A percentile compares a stretch with the other conserved stretches of the same genome.
Evolutionary conservation across 2,113 vertebrate species (phyloP).

Genomic region (Marmota monax): DNA sequence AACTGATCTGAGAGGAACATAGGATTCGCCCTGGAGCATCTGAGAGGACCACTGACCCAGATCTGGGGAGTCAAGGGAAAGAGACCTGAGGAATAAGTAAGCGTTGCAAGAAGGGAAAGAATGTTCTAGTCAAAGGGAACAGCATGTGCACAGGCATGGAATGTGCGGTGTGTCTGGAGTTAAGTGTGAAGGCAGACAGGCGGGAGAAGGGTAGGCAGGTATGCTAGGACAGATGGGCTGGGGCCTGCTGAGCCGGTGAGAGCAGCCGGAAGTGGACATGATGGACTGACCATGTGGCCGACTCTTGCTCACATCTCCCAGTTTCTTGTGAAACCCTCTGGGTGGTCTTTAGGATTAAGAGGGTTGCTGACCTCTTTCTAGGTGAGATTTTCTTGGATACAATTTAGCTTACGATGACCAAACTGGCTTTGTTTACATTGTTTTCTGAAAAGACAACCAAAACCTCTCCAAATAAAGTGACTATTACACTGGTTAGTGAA

Average conservation of each 20-base stretch:
- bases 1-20: neutral
- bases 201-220: neutral
- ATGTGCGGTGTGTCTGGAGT: neutral
- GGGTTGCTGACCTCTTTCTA: conserved; percentile 37
- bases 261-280: neutral
- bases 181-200: neutral
- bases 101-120: neutral
- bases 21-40: neutral
- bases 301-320: neutral
- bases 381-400: conserved; percentile 63
- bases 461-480: conserved; percentile 31
- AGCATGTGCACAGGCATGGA: neutral
- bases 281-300: neutral
- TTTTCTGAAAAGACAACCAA: conserved; percentile 53
- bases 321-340: neutral
- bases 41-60: neutral
- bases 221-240: neutral
- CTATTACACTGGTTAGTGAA: conserved; percentile 38
- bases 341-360: conserved; percentile 40
- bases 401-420: conserved; percentile 56
- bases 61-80: neutral
- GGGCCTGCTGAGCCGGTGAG: neutral
- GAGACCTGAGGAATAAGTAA: neutral
- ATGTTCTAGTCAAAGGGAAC: neutral
- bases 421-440: conserved; percentile 54